Base-by-base conservation (phyloP, 2,797 vertebrate genomes). In the Alfaro cultratus region DNA sequence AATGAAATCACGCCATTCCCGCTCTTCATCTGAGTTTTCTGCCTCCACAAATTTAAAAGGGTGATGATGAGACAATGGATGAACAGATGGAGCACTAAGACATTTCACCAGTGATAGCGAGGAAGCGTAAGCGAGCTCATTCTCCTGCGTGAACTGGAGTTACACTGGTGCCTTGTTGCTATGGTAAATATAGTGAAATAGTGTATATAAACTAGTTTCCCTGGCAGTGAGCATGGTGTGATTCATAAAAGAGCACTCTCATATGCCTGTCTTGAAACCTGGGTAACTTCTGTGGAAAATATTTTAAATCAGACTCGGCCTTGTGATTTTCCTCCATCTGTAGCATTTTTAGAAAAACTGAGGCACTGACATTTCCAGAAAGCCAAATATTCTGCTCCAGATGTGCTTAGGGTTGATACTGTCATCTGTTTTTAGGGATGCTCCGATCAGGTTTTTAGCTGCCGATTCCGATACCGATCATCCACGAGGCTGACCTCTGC, bases 11-110 rank as follows among this genome's bases (percentile, higher is more conserved):
- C 13, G 34, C 78, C 60, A 67, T 76, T 85, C 84, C 73, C 10
- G 53, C 70, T 83, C 75, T 88, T 67, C 49, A 34, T 83, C 55
- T 55, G 29, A 87, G 83, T 73, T 62, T 31, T 77, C 84, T 80
- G 73, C 55, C 77, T 87, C 70, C 79, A 78, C 57, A 79, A 78
- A 73, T 83, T 76, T 77, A 74, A 90, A 83, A 81, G 62, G 70
- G 78, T 16, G 78, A 80, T 18, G 83, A 55, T 76, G 87, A 92
- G 85, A 87, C 89, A 90, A 86, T 83, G 85, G 83, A 84, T 83
- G 90, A 92, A 83, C 92, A 94, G 92, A 94, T 89, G 90, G 91
- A 86, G 85, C 89, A 83, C 76, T 76, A 75, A 88, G 85, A 91
- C 90, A 86, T 88, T 88, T 87, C 64, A 81, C 71, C 77, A 72